Percentiles rank a stretch among this genome's conserved stretches.
Evolutionary conservation across 1,140 invertebrate species (phyloP).

Genomic region (Phenacoccus solenopsis): DNA sequence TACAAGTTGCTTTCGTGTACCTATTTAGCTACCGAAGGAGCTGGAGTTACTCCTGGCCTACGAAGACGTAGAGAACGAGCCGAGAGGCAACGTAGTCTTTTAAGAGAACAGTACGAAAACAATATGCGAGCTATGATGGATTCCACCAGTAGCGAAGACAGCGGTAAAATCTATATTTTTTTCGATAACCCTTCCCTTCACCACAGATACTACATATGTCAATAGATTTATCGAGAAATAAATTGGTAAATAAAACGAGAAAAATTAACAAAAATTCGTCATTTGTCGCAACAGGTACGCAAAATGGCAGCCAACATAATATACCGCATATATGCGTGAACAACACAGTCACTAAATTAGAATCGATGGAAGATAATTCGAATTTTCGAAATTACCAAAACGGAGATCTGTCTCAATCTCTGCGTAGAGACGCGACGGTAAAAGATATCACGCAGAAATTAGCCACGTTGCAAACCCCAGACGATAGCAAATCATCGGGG

Average conservation of each 20-base stretch:
- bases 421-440: slow-evolving; percentile 55
- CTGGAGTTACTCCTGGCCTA: slow-evolving; percentile 60
- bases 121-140: slow-evolving; percentile 20
- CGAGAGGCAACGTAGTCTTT: slow-evolving; percentile 46
- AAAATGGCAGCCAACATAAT: neutral
- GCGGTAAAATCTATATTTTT: slow-evolving; percentile 11
- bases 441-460: slow-evolving; percentile 77
- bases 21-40: slow-evolving; percentile 28
- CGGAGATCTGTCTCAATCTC: slow-evolving; percentile 5
- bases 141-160: slow-evolving; percentile 20
- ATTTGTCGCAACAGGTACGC: neutral
- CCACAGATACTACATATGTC: too few relatives aligned
- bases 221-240: too few relatives aligned
- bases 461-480: slow-evolving; percentile 46
- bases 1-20: slow-evolving; percentile 16
- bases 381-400: neutral
- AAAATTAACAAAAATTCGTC: too few relatives aligned
- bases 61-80: slow-evolving; percentile 57
- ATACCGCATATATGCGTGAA: neutral
- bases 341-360: neutral
- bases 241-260: neutral
- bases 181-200: neutral
- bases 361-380: neutral
- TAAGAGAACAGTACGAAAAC: slow-evolving; percentile 21
- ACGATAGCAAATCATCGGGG: slow-evolving; percentile 31